phyloP scores from a whole-genome alignment of 2,113 vertebrate genomes.

The Callipepla squamata region DNA sequence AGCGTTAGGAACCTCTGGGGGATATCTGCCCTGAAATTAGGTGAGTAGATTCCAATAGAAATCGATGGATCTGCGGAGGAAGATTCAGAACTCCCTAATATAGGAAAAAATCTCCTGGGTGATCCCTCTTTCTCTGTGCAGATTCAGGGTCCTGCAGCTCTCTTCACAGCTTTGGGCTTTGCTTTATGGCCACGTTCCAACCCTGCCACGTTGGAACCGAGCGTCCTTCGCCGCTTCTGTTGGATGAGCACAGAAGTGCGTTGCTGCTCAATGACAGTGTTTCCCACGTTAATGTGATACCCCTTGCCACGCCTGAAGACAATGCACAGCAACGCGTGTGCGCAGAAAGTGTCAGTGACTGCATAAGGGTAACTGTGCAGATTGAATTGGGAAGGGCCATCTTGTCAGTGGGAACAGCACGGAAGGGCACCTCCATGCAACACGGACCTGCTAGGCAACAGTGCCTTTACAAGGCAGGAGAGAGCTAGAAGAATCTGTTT shows the following conservation, averaged over 20 bases:
- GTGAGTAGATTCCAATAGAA: not conserved
- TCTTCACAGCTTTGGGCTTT: not conserved
- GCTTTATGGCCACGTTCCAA: not conserved
- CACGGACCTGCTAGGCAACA: not conserved
- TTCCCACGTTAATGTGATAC: not conserved
- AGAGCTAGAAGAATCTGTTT: not conserved
- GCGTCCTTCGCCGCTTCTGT: not conserved
- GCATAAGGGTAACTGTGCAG: not conserved
- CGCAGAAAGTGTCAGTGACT: not conserved
- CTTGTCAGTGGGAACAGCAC: not conserved
- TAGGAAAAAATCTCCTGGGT: not conserved
- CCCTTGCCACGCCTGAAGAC: not conserved
- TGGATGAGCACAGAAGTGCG: fast-evolving
- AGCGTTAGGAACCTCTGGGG: not conserved
- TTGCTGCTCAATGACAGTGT: not conserved
- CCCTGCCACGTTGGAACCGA: not conserved
- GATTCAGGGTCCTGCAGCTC: not conserved
- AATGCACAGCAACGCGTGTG: not conserved
- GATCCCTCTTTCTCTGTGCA: not conserved
- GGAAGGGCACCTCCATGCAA: fast-evolving
- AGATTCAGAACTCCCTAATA: not conserved
- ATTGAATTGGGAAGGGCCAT: not conserved
- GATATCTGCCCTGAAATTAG: not conserved
- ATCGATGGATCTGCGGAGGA: not conserved
- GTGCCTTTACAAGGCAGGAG: not conserved